Base-by-base conservation (phyloP, 2,888 invertebrate genomes). In the Tenodera sinensis region DNA sequence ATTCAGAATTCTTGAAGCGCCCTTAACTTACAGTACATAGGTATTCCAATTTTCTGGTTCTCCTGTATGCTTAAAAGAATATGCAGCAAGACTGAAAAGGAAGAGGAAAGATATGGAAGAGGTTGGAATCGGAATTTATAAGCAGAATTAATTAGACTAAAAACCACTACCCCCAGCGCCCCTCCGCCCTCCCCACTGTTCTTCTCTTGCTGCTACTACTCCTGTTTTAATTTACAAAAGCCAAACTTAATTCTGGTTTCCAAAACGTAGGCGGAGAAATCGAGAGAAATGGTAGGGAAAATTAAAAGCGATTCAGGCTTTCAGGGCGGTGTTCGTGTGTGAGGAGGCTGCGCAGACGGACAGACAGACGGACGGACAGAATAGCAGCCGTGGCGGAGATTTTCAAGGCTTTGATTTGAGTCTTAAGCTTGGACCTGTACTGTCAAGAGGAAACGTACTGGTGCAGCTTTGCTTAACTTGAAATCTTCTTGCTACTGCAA, bases 221-320 rank as follows among this genome's bases (percentile, higher is more conserved):
- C 93, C 93, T 93, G 93, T 94, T 94, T 94, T 94, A 94, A 94
- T 94, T 94, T 94, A 94, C 94, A 94, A 94, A 94, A 94, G 93
- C 94, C 93, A 94, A 94, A 94, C 94, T 94, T 94, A 94, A 94
- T 94, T 94, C 94, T 93, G 94, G 94, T 93, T 93, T 89, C 93
- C 93, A 84, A 89, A 90, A 90, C 88, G 89, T 90, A 89, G 88
- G 90, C 89, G 88, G 89, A 89, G 89, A 90, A 94, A 93, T 93
- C 93, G 93, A 93, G 93, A 93, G 93, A 94, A 94, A 94, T 93
- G 94, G 93, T 93, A 93, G 93, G 93, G 94, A 94, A 94, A 94
- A 94, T 94, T 94, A 93, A 94, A 94, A 93, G 93, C 93, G 93
- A 93, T 94, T 93, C 93, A 93, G 86, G 86, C 86, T 86, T 71